phyloP scores from a whole-genome alignment of 2,113 vertebrate species.

The Aptenodytes patagonicus region DNA sequence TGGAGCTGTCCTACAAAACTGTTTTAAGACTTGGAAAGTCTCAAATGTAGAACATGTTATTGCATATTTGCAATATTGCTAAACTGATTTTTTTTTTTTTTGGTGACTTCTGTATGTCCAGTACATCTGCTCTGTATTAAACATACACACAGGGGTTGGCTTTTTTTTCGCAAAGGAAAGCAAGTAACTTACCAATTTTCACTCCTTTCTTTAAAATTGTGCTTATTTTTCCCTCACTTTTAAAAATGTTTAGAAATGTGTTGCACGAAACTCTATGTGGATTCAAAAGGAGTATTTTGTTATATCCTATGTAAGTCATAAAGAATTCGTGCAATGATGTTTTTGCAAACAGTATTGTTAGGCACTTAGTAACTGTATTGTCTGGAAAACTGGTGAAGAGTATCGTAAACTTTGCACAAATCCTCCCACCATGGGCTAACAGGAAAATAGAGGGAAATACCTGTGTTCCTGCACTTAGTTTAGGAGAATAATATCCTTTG shows the following conservation, averaged over 20 bases:
- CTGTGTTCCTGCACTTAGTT: accelerated
- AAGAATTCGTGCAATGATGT: background rate
- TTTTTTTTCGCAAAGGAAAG: background rate
- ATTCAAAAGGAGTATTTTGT: background rate
- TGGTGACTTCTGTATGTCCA: accelerated
- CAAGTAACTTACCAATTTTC: background rate
- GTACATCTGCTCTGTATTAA: background rate
- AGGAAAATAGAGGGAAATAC: background rate
- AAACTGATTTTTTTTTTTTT: background rate
- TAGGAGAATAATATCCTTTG: background rate
- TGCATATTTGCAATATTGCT: too few species aligned
- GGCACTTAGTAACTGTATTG: background rate
- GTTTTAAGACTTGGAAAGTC: background rate
- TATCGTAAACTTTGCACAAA: background rate
- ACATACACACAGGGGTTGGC: accelerated
- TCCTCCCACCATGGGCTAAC: background rate
- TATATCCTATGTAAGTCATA: background rate
- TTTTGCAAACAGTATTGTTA: background rate
- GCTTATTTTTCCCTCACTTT: background rate
- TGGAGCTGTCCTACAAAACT: background rate
- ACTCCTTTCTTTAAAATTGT: background rate
- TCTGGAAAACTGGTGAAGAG: background rate
- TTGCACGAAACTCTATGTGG: background rate
- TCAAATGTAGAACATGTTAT: background rate
- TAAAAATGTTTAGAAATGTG: background rate